Base-by-base conservation (phyloP, 2,888 invertebrate genomes). In the Barypeithes pellucidus region DNA sequence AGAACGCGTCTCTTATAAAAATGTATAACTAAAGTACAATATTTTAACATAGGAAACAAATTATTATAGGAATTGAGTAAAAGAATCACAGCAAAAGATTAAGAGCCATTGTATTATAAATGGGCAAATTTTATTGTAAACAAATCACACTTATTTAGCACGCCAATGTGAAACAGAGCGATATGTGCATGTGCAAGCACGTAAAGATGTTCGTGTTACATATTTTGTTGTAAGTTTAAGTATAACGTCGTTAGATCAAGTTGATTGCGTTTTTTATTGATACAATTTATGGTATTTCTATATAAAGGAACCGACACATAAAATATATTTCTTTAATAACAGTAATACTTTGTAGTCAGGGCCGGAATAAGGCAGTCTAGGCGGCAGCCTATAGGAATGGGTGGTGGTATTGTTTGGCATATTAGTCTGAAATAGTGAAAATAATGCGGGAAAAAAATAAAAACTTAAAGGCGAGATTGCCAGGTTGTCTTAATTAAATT, bases 91-190 rank as follows among this genome's bases (percentile, higher is more conserved):
- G n/a, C 50, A 50, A 50, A 22, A 24, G 0, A 50, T 24, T 16
- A n/a, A 14, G 16, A 7, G n/a, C n/a, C 29, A 54, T 57, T 57
- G 16, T 33, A 11, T 57, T 18, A 14, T 36, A 36, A 57, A 36
- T 33, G 8, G 9, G 1, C 36, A 12, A 22, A 50, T 47, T 18
- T 47, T 47, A 47, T 20, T 47, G 47, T 24, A 24, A 22, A 20
- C n/a, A 50, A n/a, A 50, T 36, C 33, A 54, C 16, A 18, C 14
- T 18, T 33, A 12, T 36, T 57, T 36, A 57, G 57, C 9, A 1
- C 36, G 36, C 18, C 20, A 36, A 7, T 22, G 43, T 67, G 67
- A 67, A 67, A 54, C 67, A 67, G 67, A 67, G 16, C 67, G 67
- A 67, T 29, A 29, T 67, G 33, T 57, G 57, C 41, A n/a, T n/a